Base-by-base conservation (phyloP, 2,888 invertebrate species). In the Drosophila birchii region DNA sequence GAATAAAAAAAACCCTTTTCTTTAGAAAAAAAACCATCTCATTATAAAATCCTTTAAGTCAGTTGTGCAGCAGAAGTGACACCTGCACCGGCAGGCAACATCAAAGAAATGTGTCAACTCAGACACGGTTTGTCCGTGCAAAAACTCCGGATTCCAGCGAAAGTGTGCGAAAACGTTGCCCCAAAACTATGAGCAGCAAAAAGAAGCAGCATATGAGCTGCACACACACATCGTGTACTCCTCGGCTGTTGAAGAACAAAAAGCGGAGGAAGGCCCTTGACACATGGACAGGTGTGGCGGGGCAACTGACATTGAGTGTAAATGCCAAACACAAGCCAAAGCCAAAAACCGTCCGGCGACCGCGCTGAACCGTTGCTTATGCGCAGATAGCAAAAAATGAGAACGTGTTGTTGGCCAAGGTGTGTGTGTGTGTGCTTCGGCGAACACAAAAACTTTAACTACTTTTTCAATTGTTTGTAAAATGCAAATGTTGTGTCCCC, bases 401-500 rank as follows among this genome's bases (percentile, higher is more conserved):
- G 74, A 75, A 60, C 71, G 63, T 79, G 62, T 79, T 81, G 47
- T 47, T 75, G 76, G 76, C 78, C 80, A 86, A 78, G 84, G 81
- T 78, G 80, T 81, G 81, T 45, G 81, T 77, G 61, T 43, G 14
- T 44, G 44, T 44, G 64, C 51, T 29, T 49, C 44, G 49, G 58
- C 74, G 70, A 71, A 78, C 75, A 85, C 76, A 81, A 88, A 86
- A 88, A 86, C 80, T 83, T 86, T 88, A 86, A 88, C 86, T 88
- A 86, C 86, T 86, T 86, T 86, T 88, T 86, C 88, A 86, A 86
- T 88, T 86, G 86, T 86, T 86, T 86, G 86, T 83, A 86, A 88
- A 86, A 86, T 86, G 86, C 86, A 86, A 88, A 86, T 86, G 86
- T 84, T 88, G 86, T 86, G 60, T 61, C 70, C 61, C 64, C 64